Evolutionary conservation across 2,113 vertebrate genomes (phyloP), one percentile per base, ranked within the genome.

Genomic region (Pyrgilauda ruficollis): DNA sequence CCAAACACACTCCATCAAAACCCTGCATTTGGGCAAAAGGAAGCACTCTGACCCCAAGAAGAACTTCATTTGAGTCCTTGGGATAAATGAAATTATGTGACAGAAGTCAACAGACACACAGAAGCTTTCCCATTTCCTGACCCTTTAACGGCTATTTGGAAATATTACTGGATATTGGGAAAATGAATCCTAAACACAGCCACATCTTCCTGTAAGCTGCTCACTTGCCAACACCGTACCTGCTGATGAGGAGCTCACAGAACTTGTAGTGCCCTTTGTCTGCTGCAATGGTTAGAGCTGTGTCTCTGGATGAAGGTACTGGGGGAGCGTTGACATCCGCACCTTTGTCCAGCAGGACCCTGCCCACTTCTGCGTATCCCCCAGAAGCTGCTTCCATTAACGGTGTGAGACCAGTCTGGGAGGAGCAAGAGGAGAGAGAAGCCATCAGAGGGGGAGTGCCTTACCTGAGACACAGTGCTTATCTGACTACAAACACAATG

Each of bases 201-300:
- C 13, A 0, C 0, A 6, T 8, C 61, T 72, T 21, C 18, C 15
- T 49, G 53, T 6, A 66, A 47, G 63, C 13, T 56, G n/a, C 6
- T 46, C 19, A 2, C 27, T 20, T 49, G n/a, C 41, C 63, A 41
- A 46, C 11, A 73, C 64, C 30, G 18, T 95, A 99, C 99, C 99
- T 99, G 99, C 99, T 99, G 89, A 99, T 99, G 77, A 99, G 99
- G 49, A 99, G 99, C 97, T 99, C 99, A 97, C 99, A 99, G 94
- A 99, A 99, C 97, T 99, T 99, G 98, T 99, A 99, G 98, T 99
- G 99, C 79, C 99, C 99, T 97, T 99, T 99, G 98, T 99, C 99
- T 58, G 99, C 99, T 93, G 99, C 99, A 82, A 99, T 99, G 74
- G 99, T 99, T 97, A 99, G 98, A 95, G 99, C 99, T 73, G 99